These are phyloP conservation scores for Onychomys torridus DNA, from an alignment of 2,797 vertebrate genomes.

Conservation along the genomic window DNA sequence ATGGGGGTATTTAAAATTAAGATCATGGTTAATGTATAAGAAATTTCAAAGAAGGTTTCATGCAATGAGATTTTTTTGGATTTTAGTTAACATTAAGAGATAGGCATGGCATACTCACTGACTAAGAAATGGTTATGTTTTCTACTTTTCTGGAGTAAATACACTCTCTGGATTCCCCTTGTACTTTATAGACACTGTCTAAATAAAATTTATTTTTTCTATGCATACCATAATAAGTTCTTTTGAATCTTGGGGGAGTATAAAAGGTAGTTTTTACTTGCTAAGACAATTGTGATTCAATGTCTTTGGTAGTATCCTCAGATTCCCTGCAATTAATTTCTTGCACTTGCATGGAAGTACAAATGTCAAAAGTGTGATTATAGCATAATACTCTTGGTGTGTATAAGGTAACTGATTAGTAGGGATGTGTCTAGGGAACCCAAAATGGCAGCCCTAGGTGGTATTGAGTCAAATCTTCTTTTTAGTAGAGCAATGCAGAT, in stretches of 20 bases:
- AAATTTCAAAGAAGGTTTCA: constrained; percentile 63
- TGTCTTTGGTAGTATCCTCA: not conserved
- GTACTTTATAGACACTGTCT: not conserved
- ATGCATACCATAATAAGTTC: not conserved
- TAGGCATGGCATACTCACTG: not conserved
- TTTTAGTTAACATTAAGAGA: constrained; percentile 68
- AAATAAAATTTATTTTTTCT: not conserved
- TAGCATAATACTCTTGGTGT: not conserved
- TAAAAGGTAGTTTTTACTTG: constrained; percentile 37
- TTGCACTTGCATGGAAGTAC: not conserved
- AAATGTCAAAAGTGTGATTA: not conserved
- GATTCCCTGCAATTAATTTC: not conserved
- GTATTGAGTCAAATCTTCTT: not conserved
- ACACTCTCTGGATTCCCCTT: not conserved
- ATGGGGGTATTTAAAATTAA: constrained; percentile 78
- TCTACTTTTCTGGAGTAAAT: constrained; percentile 27
- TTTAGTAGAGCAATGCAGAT: not conserved
- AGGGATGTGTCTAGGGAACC: not conserved
- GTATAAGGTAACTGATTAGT: not conserved
- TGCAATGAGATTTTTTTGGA: constrained; percentile 52
- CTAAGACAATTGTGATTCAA: not conserved
- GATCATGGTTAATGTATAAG: constrained; percentile 65
- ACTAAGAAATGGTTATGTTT: not conserved
- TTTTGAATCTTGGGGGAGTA: not conserved
- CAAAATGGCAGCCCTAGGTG: not conserved